A percentile compares a stretch with the other conserved stretches of the same genome.
These are phyloP conservation scores for Caenorhabditis virilis DNA, from an alignment of 2,888 invertebrate species.

Conservation along the genomic window DNA sequence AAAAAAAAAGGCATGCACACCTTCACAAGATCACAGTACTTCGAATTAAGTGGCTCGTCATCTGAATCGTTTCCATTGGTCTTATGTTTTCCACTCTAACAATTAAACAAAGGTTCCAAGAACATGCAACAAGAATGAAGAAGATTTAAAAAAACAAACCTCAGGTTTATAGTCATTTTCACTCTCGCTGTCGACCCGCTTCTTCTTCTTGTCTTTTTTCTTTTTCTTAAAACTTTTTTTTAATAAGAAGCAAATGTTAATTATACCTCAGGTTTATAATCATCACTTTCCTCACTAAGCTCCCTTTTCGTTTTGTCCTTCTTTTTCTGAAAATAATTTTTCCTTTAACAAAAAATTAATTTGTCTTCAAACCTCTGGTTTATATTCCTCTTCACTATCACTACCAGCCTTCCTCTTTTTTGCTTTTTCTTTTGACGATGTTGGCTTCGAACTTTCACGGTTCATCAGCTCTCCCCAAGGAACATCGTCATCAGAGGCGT, in stretches of 20 bases:
- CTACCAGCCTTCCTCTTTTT: slow-evolving; percentile 39
- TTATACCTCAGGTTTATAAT: slow-evolving; percentile 8
- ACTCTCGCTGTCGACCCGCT: slow-evolving; percentile 14
- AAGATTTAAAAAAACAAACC: slow-evolving; percentile 1
- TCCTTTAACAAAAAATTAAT: slow-evolving; percentile 8
- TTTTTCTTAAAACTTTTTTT: slow-evolving; percentile 1
- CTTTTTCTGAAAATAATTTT: neutral
- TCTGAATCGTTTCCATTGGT: slow-evolving; percentile 2
- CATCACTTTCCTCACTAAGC: slow-evolving; percentile 4
- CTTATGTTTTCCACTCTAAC: neutral
- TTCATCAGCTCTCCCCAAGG: slow-evolving; percentile 43
- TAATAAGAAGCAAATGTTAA: neutral
- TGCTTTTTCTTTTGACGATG: slow-evolving; percentile 13
- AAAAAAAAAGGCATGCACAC: neutral
- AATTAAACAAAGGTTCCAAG: slow-evolving; percentile 1
- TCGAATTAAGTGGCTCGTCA: neutral
- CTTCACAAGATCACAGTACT: neutral
- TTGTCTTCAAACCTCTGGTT: slow-evolving; percentile 35
- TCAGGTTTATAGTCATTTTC: slow-evolving; percentile 53
- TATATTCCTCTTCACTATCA: slow-evolving; percentile 52
- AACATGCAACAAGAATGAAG: slow-evolving; percentile 4
- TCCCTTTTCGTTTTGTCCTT: slow-evolving; percentile 35
- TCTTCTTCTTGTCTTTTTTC: slow-evolving; percentile 1
- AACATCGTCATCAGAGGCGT: slow-evolving; percentile 44
- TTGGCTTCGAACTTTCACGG: slow-evolving; percentile 15